phyloP scores from a whole-genome alignment of 2,797 vertebrate species.

The Tenualosa ilisha region DNA sequence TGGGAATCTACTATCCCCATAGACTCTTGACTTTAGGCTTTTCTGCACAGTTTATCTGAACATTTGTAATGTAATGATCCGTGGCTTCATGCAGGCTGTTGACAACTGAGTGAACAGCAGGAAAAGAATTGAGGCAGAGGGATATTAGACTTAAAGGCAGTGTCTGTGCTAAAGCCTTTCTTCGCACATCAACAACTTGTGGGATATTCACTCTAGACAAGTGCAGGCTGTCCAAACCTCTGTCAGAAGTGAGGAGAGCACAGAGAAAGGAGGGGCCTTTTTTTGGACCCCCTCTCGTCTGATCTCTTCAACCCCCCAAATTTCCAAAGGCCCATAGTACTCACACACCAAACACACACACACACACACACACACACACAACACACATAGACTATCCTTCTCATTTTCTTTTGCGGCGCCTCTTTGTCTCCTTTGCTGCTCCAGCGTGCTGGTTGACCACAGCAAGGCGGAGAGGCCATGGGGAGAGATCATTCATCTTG shows the following conservation, averaged over 20 bases:
- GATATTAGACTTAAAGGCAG: background rate
- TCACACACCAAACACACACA: background rate
- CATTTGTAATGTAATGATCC: background rate
- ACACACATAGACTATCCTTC: background rate
- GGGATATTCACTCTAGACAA: background rate
- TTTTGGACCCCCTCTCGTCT: background rate
- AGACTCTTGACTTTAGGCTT: background rate
- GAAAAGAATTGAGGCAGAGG: background rate
- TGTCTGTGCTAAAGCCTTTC: background rate
- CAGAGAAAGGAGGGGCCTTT: background rate
- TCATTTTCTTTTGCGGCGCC: background rate
- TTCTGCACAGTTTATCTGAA: background rate
- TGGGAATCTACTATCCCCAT: background rate
- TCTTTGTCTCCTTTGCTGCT: background rate
- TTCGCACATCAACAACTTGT: background rate
- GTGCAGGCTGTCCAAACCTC: background rate
- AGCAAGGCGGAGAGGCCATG: background rate
- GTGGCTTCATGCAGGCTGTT: background rate
- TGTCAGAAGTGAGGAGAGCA: background rate
- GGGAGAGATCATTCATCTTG: conserved; percentile 21
- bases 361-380: background rate
- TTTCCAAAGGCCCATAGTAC: background rate
- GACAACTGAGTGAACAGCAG: background rate
- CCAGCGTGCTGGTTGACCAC: background rate
- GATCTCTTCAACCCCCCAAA: background rate